These are phyloP conservation scores for Acipenser transmontanus DNA, from an alignment of 2,797 vertebrate species.

Conservation along the genomic window DNA sequence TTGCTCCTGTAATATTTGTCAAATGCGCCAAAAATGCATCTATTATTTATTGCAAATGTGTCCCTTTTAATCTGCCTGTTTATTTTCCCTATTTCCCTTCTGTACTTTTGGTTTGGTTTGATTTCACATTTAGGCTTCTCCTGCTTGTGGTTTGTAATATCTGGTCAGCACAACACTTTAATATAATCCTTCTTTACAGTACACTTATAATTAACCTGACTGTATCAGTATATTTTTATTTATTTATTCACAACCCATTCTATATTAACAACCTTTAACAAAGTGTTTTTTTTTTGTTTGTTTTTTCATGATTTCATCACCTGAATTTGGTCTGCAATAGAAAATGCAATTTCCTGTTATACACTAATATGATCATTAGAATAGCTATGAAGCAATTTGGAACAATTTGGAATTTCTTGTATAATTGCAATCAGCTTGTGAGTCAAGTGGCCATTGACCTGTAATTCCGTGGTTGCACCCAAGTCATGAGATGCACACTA, in stretches of 20 bases:
- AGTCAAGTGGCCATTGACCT: too few species aligned
- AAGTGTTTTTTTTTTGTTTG: too few species aligned
- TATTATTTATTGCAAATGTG: conserved; percentile 72
- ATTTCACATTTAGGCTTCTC: conserved; percentile 30
- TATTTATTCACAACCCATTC: conserved; percentile 2
- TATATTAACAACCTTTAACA: neutral
- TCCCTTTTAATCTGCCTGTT: conserved; percentile 48
- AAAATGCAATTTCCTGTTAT: too few species aligned
- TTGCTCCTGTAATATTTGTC: conserved; percentile 51
- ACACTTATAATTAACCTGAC: conserved; percentile 7
- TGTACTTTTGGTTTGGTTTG: conserved; percentile 24
- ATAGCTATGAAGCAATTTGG: too few species aligned
- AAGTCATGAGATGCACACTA: too few species aligned
- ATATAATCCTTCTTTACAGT: neutral
- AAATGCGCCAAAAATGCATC: conserved; percentile 66
- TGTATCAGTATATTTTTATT: conserved; percentile 3
- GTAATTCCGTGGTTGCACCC: too few species aligned
- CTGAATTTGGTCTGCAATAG: too few species aligned
- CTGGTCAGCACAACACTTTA: neutral
- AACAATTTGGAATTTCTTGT: too few species aligned
- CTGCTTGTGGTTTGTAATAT: conserved; percentile 4
- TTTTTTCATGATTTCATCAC: too few species aligned
- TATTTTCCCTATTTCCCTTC: conserved; percentile 24
- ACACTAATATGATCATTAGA: too few species aligned
- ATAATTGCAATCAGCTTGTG: too few species aligned